phyloP scores from a whole-genome alignment of 2,113 vertebrate genomes.

The Rousettus leschenaultii region DNA sequence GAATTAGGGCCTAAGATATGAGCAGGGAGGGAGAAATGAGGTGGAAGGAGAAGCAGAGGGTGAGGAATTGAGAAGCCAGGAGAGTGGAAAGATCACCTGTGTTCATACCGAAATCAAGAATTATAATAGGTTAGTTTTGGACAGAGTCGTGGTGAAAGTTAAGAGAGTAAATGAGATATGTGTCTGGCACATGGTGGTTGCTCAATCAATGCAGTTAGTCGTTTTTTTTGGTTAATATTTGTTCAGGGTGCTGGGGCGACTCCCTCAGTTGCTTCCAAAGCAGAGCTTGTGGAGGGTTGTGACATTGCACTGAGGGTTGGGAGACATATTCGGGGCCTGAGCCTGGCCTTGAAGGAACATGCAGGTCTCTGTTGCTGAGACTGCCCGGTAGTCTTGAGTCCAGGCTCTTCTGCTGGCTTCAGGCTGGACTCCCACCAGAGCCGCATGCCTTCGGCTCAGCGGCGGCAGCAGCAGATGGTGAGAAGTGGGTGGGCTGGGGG shows the following conservation, averaged over 20 bases:
- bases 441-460: constrained; percentile 76
- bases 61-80: not conserved
- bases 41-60: not conserved
- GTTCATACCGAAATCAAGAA: not conserved
- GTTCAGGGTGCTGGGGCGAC: not conserved
- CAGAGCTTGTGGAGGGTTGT: not conserved
- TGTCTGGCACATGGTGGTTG: not conserved
- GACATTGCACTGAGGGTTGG: not conserved
- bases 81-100: not conserved
- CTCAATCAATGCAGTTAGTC: not conserved
- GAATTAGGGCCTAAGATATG: not conserved
- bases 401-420: constrained; percentile 78
- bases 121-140: not conserved
- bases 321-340: not conserved
- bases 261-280: not conserved
- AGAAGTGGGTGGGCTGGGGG: constrained; percentile 84
- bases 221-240: not conserved
- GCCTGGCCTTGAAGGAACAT: not conserved
- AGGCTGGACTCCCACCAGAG: constrained; percentile 79
- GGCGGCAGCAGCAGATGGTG: constrained; percentile 84
- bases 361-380: not conserved
- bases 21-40: not conserved
- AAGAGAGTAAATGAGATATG: not conserved
- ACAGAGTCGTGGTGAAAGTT: not conserved
- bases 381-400: not conserved